Conservation (phyloP, 2,113 vertebrate genomes). For the Cochlearius cochlearius region DNA sequence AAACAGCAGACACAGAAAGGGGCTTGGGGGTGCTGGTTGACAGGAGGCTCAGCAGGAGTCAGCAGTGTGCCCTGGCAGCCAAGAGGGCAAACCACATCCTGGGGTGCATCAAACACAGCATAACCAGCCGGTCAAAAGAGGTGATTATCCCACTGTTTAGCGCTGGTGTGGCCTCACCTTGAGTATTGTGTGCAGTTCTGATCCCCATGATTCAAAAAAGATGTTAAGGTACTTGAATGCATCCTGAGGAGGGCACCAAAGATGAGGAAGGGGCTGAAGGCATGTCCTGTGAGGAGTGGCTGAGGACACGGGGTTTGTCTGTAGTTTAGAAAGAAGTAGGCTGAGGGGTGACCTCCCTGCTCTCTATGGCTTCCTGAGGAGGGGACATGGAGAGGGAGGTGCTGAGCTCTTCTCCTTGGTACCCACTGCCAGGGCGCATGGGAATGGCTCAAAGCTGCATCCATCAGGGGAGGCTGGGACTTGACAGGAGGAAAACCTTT, state of each 20-base stretch:
- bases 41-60: neutral
- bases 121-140: fast-evolving
- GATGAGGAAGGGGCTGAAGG: neutral
- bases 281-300: neutral
- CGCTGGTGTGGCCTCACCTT: neutral
- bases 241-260: neutral
- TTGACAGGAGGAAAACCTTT: neutral
- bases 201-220: neutral
- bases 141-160: neutral
- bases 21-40: neutral
- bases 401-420: neutral
- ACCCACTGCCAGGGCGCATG: neutral
- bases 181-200: neutral
- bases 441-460: neutral
- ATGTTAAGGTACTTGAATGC: fast-evolving
- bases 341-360: too few relatives aligned
- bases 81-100: neutral
- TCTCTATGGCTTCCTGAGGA: neutral
- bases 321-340: too few relatives aligned
- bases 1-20: neutral
- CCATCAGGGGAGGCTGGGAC: neutral
- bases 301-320: too few relatives aligned
- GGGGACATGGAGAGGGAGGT: fast-evolving
- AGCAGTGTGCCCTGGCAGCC: neutral
- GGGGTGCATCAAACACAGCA: neutral